Base-by-base conservation (phyloP, 2,113 vertebrate species). In the Semnornis frantzii region DNA sequence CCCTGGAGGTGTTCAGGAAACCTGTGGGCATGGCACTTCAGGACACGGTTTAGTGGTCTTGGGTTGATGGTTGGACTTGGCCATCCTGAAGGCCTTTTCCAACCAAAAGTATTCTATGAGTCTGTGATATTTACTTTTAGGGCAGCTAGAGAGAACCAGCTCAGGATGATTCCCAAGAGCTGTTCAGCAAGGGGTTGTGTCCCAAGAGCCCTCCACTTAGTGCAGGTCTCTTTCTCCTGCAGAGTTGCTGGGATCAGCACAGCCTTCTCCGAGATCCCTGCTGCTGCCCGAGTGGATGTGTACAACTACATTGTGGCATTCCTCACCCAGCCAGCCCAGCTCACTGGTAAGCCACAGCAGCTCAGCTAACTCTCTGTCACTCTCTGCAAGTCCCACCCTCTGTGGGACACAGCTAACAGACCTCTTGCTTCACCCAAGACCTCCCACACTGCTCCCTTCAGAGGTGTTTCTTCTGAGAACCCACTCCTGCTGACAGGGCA, bases 161-260 rank as follows among this genome's bases (percentile, higher is more conserved):
- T n/a, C 46, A 27, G 25, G 62, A 23, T 54, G 31, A 27, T 60
- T 75, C 55, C 34, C 2, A 9, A 31, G 17, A 54, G 37, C 52
- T 66, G 10, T 30, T 33, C 19, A 39, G 52, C 25, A 58, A 54
- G 1, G 44, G 14, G 19, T 15, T 75, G 44, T 34, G 54, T 18
- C 54, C 54, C 37, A 48, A 16, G 23, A 33, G 20, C 44, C 62
- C 54, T 66, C 60, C 37, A 20, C 18, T 58, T 25, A 55, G 13
- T 9, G 27, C 27, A 12, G 24, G 28, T 75, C 52, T 74, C 46
- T 71, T 55, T 69, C 21, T 59, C 20, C 71, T 80, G 20, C 63
- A 94, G 92, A 46, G 91, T 94, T 60, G 17, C 88, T 66, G 88
- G 84, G 30, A 54, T 94, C 34, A 65, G 71, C 14, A 42, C 34